Base-by-base conservation (phyloP, 2,888 invertebrate species). In the Eremobia ochroleuca region DNA sequence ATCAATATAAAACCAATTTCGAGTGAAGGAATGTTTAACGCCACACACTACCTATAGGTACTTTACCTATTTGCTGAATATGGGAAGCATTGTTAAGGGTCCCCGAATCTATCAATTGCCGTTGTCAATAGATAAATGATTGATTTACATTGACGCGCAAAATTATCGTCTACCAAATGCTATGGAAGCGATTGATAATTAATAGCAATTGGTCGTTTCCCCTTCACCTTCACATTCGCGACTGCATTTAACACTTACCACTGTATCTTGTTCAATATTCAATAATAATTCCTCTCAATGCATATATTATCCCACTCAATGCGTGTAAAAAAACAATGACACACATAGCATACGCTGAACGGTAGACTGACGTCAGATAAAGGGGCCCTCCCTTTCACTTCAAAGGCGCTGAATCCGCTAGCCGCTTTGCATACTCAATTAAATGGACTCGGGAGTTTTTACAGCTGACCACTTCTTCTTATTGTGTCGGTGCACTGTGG, bases 341-440 rank as follows among this genome's bases (percentile, higher is more conserved):
- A 73, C 31, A 66, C 34, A 58, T 37, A 65, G 64, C 83, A 65
- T 40, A 71, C 73, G 55, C 37, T 68, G 40, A n/a, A 65, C 70
- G 65, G 34, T 59, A 68, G 31, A 70, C 55, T 76, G 72, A 79
- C 76, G 86, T 74, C 83, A 83, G 43, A 83, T 70, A 79, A 70
- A 86, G 58, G 73, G 40, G 69, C 66, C n/a, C n/a, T n/a, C n/a
- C n/a, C n/a, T n/a, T n/a, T n/a, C n/a, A 75, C 70, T 83, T 83
- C 79, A 86, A 84, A 86, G 75, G 83, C 75, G 73, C 62, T 64
- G 83, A 75, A 77, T 77, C 75, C 69, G 55, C 64, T 55, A 52
- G 58, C 82, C 86, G 87, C 81, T 89, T 89, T 90, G 89, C 88
- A 90, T 89, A 88, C 88, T 86, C 90, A 89, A 89, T 89, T 89